These are phyloP conservation scores for Hycleus phaleratus DNA, from an alignment of 1,140 invertebrate species.

Conservation along the genomic window DNA sequence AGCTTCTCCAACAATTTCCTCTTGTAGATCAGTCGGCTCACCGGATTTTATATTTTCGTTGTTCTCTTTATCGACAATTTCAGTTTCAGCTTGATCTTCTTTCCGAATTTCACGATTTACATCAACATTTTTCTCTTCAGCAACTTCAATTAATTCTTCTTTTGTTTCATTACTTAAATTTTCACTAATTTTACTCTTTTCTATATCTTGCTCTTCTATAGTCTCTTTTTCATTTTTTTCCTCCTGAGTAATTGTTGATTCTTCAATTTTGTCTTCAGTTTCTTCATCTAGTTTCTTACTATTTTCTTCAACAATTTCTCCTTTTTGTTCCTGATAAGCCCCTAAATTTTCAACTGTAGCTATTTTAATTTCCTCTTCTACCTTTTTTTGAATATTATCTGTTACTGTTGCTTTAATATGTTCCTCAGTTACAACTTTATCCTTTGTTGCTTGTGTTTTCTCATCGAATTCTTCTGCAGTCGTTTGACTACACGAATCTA, in stretches of 20 bases:
- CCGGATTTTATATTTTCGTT: constrained; percentile 20
- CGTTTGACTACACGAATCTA: constrained; percentile 5
- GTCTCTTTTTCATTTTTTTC: too few relatives aligned
- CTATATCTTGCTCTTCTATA: too few relatives aligned
- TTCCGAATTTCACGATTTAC: not conserved
- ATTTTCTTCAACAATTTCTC: constrained; percentile 9
- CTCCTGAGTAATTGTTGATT: too few relatives aligned
- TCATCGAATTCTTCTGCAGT: not conserved
- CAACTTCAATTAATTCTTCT: not conserved
- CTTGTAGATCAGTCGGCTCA: constrained; percentile 6
- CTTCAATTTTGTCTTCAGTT: constrained; percentile 13
- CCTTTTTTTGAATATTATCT: constrained; percentile 15
- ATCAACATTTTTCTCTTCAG: not conserved
- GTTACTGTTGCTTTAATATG: constrained; percentile 4
- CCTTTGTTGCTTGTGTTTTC: too few relatives aligned
- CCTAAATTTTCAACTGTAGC: constrained; percentile 19
- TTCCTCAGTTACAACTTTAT: too few relatives aligned
- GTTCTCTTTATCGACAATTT: constrained; percentile 25
- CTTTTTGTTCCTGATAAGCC: constrained; percentile 5
- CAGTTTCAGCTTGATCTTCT: constrained; percentile 28
- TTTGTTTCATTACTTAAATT: too few relatives aligned
- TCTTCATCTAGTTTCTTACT: constrained; percentile 32
- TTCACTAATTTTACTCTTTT: too few relatives aligned
- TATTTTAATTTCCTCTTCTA: constrained; percentile 18
- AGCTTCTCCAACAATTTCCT: not conserved